A percentile compares a stretch with the other conserved stretches of the same genome.
These are phyloP conservation scores for Orius insidiosus DNA, from an alignment of 1,140 invertebrate species.

Conservation along the genomic window DNA sequence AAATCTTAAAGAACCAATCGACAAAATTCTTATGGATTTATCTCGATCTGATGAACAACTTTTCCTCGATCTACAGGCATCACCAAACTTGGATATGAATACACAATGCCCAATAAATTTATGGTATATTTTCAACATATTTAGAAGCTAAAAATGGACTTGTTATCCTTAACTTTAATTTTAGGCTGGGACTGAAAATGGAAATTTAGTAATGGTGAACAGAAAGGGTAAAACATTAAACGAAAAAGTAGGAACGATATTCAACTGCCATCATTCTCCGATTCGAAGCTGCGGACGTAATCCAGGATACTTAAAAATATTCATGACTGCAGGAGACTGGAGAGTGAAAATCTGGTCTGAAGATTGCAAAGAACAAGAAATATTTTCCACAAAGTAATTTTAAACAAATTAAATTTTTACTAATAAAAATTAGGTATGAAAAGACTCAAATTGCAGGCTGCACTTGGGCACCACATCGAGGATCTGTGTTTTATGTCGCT, in stretches of 20 bases:
- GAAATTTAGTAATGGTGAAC: conserved; percentile 1
- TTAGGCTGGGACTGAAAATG: conserved; percentile 8
- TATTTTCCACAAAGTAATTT: conserved; percentile 4
- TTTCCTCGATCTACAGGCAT: conserved; percentile 2
- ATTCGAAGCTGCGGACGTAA: conserved; percentile 2
- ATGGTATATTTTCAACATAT: neutral
- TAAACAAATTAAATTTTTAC: neutral
- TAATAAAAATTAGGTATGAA: neutral
- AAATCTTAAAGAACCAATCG: conserved; percentile 3
- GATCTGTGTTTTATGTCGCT: conserved; percentile 5
- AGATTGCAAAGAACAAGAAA: conserved; percentile 5
- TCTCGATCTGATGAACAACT: neutral
- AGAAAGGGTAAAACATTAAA: conserved; percentile 5
- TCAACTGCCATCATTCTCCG: conserved; percentile 2
- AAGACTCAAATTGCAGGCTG: conserved; percentile 1
- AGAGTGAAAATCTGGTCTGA: conserved; percentile 6
- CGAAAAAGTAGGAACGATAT: conserved; percentile 6
- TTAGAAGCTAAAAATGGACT: neutral
- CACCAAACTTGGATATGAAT: neutral
- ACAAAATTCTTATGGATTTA: conserved; percentile 6
- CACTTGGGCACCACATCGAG: conserved; percentile 1
- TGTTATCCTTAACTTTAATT: neutral
- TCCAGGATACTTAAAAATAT: conserved; percentile 5
- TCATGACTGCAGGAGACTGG: conserved; percentile 10
- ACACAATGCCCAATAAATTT: conserved; percentile 4